Evolutionary conservation across 2,888 invertebrate genomes (phyloP).

Genomic region (Machimus atricapillus): DNA sequence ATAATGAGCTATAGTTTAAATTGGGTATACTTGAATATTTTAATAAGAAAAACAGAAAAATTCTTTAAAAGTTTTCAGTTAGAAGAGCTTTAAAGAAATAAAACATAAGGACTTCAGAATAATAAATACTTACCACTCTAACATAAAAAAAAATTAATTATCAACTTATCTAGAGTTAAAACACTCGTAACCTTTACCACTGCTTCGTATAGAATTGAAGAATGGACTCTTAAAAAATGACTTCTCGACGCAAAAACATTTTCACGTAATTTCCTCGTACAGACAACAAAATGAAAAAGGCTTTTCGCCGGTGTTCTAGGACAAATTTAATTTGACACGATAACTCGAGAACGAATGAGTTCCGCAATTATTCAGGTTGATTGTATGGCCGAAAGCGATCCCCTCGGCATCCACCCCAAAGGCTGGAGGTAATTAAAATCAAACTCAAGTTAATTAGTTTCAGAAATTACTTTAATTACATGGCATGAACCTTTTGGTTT

Average conservation of each 20-base stretch:
- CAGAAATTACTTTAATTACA: conserved; percentile 1
- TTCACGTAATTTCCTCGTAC: neutral
- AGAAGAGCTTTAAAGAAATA: no score
- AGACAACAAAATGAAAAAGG: neutral
- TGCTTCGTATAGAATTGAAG: neutral
- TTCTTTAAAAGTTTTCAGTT: no score
- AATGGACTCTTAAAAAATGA: neutral
- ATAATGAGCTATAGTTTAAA: no score
- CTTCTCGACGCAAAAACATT: neutral
- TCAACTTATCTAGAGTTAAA: no score
- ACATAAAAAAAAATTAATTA: neutral
- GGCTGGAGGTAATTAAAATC: conserved; percentile 1
- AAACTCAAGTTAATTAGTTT: conserved; percentile 14
- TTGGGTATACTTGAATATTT: no score
- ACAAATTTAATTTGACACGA: neutral
- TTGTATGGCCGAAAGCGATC: neutral
- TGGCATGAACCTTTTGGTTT: neutral
- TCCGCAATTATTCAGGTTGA: neutral
- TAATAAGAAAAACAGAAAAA: no score
- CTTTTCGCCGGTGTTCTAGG: neutral
- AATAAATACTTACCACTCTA: no score
- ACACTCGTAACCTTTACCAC: neutral
- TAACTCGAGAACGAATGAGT: neutral
- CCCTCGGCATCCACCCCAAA: neutral
- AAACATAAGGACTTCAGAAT: no score